Percentiles rank a stretch among this genome's conserved stretches.
Evolutionary conservation across 2,797 vertebrate species (phyloP).

Genomic region (Eurystomus glaucurus): DNA sequence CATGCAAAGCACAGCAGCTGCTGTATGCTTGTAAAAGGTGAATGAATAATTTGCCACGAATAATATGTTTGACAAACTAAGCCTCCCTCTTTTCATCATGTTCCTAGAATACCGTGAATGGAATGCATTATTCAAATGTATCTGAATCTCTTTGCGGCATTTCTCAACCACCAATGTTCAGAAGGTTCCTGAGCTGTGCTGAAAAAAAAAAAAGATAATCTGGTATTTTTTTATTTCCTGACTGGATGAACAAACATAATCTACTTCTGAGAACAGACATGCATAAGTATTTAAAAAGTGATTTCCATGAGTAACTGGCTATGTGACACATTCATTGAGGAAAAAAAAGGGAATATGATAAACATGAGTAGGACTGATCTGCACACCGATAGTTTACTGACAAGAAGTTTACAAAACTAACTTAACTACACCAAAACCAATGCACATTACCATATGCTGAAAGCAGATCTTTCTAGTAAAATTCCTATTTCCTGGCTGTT

Average conservation of each 20-base stretch:
- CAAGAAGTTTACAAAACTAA: background rate
- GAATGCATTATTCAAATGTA: background rate
- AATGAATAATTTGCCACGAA: background rate
- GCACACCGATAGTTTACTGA: background rate
- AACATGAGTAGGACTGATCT: background rate
- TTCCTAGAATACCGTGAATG: background rate
- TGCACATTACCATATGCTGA: background rate
- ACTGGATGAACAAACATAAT: constrained; percentile 34
- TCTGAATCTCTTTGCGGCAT: background rate
- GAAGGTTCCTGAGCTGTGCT: background rate
- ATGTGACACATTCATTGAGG: background rate
- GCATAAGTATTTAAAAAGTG: constrained; percentile 39
- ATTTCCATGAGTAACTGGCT: background rate
- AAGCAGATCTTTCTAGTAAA: background rate
- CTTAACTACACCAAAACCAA: background rate
- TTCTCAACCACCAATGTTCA: background rate
- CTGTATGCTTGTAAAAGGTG: background rate
- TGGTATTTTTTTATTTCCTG: constrained; percentile 6
- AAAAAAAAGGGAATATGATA: background rate
- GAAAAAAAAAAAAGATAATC: background rate
- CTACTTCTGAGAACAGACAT: background rate
- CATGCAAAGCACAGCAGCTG: background rate
- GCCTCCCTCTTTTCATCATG: background rate
- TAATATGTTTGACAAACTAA: background rate
- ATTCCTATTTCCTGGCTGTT: background rate